Evolutionary conservation across 1,140 invertebrate genomes (phyloP).

Genomic region (Tetramorium parvispinum): DNA sequence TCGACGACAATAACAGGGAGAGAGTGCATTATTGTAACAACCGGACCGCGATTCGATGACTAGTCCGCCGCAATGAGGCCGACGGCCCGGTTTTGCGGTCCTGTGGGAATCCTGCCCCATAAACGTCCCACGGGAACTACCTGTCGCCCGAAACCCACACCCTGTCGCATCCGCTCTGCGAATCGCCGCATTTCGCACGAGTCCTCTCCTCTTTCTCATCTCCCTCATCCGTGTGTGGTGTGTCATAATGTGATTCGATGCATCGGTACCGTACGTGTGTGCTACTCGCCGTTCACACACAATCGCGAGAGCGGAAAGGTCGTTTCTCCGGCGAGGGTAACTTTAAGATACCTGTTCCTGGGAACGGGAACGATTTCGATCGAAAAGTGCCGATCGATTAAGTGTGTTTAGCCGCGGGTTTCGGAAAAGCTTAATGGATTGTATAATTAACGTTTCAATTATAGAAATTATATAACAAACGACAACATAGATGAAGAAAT

Average conservation of each 20-base stretch:
- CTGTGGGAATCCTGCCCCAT: conserved; percentile 77
- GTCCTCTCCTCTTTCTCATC: conserved; percentile 66
- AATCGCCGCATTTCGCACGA: conserved; percentile 78
- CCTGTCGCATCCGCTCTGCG: conserved; percentile 66
- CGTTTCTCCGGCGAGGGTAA: conserved; percentile 63
- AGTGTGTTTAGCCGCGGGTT: conserved; percentile 4
- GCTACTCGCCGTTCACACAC: conserved; percentile 53
- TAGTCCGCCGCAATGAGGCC: conserved; percentile 21
- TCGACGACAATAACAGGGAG: conserved; percentile 59
- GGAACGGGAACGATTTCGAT: conserved; percentile 71
- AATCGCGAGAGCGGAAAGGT: conserved; percentile 62
- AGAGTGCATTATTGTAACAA: conserved; percentile 43
- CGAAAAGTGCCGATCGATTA: conserved; percentile 67
- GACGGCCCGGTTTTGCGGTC: conserved; percentile 61
- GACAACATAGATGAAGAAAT: not conserved
- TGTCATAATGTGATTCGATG: not conserved
- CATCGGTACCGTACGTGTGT: not conserved
- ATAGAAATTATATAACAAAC: not conserved
- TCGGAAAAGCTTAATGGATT: not conserved
- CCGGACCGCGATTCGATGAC: conserved; percentile 49
- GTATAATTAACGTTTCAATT: not conserved
- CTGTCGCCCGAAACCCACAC: conserved; percentile 73
- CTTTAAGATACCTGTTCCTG: conserved; percentile 77
- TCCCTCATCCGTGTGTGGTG: conserved; percentile 22
- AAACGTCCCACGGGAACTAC: conserved; percentile 81